Conservation (phyloP, 2,797 vertebrate genomes). For the Tauraco hartlaubi region DNA sequence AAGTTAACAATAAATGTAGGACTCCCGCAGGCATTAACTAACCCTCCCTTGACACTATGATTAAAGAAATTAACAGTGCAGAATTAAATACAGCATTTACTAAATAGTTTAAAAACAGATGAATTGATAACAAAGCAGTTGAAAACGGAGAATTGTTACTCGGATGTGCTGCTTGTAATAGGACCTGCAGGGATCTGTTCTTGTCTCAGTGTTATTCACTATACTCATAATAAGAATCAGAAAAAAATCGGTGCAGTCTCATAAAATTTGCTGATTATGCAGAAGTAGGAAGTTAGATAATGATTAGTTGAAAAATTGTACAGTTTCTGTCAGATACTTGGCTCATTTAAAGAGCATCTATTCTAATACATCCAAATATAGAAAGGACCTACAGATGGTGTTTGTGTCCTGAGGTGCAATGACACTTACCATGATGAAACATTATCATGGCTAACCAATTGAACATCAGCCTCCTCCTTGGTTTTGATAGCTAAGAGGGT, state of each 20-base stretch:
- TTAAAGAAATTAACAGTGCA: not conserved
- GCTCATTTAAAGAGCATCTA: not conserved
- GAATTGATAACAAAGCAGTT: not conserved
- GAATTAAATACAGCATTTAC: not conserved
- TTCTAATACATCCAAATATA: conserved; percentile 37
- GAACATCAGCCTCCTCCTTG: not conserved
- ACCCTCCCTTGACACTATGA: not conserved
- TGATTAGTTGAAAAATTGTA: not conserved
- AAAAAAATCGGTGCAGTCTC: not conserved
- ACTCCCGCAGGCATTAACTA: not conserved
- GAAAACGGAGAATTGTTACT: not conserved
- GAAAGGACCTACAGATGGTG: conserved; percentile 52
- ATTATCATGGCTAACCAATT: not conserved
- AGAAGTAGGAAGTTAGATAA: conserved; percentile 10
- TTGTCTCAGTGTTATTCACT: not conserved
- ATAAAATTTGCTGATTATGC: conserved; percentile 22
- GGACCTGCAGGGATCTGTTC: not conserved
- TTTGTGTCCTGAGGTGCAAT: conserved; percentile 60
- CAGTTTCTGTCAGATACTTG: conserved; percentile 21
- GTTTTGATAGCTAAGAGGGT: not conserved
- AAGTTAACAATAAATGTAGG: not conserved
- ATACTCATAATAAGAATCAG: not conserved
- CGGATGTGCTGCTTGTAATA: not conserved
- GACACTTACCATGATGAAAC: conserved; percentile 31
- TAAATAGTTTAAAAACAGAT: not conserved